Conservation (phyloP, 2,113 vertebrate species). For the Sebastes fasciatus region DNA sequence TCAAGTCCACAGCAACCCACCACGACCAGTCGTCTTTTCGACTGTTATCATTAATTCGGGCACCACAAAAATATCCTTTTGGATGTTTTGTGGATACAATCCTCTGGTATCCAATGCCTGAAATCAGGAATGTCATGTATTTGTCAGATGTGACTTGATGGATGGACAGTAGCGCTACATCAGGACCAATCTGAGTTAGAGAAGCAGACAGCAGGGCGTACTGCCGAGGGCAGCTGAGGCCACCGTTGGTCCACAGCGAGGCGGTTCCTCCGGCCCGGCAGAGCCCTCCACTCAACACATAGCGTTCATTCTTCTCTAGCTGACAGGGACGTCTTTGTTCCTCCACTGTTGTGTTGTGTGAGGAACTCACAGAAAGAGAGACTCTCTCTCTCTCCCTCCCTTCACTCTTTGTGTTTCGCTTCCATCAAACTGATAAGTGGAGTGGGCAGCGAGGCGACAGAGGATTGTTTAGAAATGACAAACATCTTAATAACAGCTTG, state of each 20-base stretch:
- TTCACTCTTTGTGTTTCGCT: constrained; percentile 13
- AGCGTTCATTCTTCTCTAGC: constrained; percentile 53
- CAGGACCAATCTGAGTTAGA: not conserved
- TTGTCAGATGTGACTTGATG: not conserved
- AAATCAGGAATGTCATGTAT: not conserved
- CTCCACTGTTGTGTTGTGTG: constrained; percentile 26
- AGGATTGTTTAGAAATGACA: constrained; percentile 61
- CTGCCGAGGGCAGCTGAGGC: constrained; percentile 55
- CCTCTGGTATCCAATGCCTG: not conserved
- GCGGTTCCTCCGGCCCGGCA: constrained; percentile 26
- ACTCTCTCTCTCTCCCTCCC: constrained; percentile 1
- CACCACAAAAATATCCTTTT: not conserved
- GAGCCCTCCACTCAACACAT: constrained; percentile 50
- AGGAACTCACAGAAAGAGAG: constrained; percentile 23
- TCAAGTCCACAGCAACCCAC: no score
- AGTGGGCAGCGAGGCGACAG: constrained; percentile 51
- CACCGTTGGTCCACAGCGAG: constrained; percentile 42
- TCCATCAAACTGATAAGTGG: constrained; percentile 45
- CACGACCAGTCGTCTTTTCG: no score
- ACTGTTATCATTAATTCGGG: no score
- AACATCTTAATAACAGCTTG: constrained; percentile 63
- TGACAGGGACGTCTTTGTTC: constrained; percentile 72
- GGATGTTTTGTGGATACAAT: not conserved
- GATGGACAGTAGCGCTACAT: not conserved
- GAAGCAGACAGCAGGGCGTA: not conserved